These are phyloP conservation scores for Torymus tubicola DNA, from an alignment of 2,888 invertebrate genomes.

Conservation along the genomic window DNA sequence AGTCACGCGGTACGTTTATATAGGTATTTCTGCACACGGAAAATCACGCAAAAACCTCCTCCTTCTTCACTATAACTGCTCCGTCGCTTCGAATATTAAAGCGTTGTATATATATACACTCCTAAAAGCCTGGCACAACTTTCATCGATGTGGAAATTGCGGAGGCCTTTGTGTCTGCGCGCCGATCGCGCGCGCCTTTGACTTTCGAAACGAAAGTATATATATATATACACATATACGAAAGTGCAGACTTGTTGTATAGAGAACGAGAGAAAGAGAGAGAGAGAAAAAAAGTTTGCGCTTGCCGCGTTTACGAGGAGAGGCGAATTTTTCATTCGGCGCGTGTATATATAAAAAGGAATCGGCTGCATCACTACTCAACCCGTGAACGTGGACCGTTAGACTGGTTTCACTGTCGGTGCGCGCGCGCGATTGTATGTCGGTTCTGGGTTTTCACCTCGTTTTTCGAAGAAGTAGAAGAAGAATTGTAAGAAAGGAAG, in stretches of 20 bases:
- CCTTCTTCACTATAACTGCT: not conserved
- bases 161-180: not conserved
- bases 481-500: no score
- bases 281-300: not conserved
- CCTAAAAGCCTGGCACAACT: not conserved
- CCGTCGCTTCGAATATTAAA: not conserved
- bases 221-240: no score
- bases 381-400: not conserved
- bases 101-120: no score
- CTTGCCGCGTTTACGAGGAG: not conserved
- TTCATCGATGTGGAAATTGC: conserved; percentile 3
- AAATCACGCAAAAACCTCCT: not conserved
- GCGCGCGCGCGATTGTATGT: no score
- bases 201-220: conserved; percentile 35
- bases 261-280: not conserved
- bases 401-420: conserved; percentile 1
- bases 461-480: no score
- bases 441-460: no score
- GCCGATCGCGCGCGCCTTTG: no score
- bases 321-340: not conserved
- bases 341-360: not conserved
- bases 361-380: not conserved
- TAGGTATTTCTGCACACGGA: no score
- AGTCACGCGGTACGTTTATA: no score
- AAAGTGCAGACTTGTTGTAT: not conserved